phyloP scores from a whole-genome alignment of 2,797 vertebrate genomes.

The Morelia viridis region DNA sequence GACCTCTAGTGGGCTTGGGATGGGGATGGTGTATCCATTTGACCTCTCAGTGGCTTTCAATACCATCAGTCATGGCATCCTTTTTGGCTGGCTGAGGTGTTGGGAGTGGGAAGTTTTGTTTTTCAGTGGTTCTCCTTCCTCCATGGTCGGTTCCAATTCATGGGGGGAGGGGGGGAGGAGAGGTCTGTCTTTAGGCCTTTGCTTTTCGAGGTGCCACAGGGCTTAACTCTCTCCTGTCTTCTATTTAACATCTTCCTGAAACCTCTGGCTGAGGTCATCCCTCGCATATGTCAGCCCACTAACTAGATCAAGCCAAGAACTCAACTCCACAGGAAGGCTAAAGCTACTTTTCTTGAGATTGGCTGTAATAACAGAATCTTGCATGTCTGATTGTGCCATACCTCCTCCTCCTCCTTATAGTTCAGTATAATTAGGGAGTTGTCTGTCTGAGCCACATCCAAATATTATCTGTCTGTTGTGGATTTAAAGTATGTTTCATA shows the following conservation, averaged over 20 bases:
- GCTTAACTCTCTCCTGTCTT: neutral
- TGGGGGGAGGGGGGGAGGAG: neutral
- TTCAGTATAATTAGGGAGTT: neutral
- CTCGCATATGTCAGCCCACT: neutral
- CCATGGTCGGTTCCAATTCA: neutral
- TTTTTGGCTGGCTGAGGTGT: neutral
- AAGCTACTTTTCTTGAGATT: neutral
- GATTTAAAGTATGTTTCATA: neutral
- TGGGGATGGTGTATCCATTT: neutral
- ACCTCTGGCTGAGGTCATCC: neutral
- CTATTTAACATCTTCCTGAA: neutral
- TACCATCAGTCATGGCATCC: neutral
- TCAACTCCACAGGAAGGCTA: neutral
- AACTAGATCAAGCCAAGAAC: neutral
- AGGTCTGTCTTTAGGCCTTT: neutral
- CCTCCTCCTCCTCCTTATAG: neutral
- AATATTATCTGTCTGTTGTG: neutral
- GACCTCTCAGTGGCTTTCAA: neutral
- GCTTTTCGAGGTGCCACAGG: neutral
- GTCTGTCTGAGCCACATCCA: neutral
- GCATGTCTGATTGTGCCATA: neutral
- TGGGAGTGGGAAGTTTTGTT: neutral
- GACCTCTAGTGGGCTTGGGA: neutral
- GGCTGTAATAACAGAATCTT: neutral
- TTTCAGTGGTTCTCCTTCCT: neutral